Percentiles rank a stretch among this genome's conserved stretches.
These are phyloP conservation scores for Scolopax rusticola DNA, from an alignment of 2,797 vertebrate genomes.

Conservation along the genomic window DNA sequence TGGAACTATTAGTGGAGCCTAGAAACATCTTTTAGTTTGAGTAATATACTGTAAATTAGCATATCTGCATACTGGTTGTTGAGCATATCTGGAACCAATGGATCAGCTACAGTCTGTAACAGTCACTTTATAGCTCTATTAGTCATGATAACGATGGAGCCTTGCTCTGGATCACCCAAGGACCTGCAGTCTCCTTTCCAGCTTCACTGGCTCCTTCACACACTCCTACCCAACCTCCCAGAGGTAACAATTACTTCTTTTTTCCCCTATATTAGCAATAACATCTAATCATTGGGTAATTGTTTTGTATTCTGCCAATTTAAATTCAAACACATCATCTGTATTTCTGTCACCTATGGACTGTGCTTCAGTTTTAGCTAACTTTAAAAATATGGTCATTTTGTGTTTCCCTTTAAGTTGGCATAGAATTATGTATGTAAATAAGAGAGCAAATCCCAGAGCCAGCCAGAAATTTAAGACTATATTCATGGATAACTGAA, in stretches of 20 bases:
- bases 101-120: conserved; percentile 6
- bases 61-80: conserved; percentile 19
- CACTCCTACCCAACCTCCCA: background rate
- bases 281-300: background rate
- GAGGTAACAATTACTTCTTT: background rate
- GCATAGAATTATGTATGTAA: background rate
- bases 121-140: background rate
- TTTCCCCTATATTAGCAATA: background rate
- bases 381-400: background rate
- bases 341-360: background rate
- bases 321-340: background rate
- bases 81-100: conserved; percentile 43
- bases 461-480: background rate
- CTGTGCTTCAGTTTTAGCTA: background rate
- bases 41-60: conserved; percentile 20
- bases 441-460: background rate
- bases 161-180: background rate
- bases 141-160: background rate
- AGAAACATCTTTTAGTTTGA: conserved; percentile 10
- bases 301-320: background rate
- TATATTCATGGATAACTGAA: background rate
- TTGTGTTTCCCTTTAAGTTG: background rate
- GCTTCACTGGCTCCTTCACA: background rate
- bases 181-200: background rate
- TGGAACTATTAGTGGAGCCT: background rate